Percentiles rank a stretch among this genome's conserved stretches.
phyloP scores from a whole-genome alignment of 2,797 vertebrate genomes.

The Ptychadena robeensis region DNA sequence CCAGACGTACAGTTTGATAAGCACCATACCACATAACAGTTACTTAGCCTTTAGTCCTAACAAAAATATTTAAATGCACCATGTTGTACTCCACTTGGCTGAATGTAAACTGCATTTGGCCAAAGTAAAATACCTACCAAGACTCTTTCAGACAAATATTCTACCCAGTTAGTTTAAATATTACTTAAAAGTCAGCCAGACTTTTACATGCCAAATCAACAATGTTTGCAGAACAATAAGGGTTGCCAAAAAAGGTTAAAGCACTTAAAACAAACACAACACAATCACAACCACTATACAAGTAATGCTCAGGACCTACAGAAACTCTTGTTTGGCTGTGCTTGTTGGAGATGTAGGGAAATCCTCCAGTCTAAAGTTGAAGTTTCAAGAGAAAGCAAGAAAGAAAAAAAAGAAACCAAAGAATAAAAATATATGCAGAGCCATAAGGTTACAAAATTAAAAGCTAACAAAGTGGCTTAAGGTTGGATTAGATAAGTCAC shows the following conservation, averaged over 20 bases:
- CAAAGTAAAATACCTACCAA: constrained; percentile 6
- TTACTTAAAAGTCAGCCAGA: background rate
- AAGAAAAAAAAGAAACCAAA: constrained; percentile 79
- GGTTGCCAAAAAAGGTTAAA: background rate
- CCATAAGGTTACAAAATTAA: constrained; percentile 68
- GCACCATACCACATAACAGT: too few species aligned
- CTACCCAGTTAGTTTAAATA: background rate
- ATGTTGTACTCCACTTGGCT: background rate
- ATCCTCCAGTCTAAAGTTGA: constrained; percentile 96
- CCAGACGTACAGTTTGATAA: too few species aligned
- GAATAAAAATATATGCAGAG: constrained; percentile 73
- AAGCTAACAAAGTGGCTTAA: constrained; percentile 67
- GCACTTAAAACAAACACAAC: constrained; percentile 60
- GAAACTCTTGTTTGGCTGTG: constrained; percentile 99
- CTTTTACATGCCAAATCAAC: constrained; percentile 5
- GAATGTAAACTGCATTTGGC: background rate
- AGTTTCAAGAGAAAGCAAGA: constrained; percentile 77
- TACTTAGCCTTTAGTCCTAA: too few species aligned
- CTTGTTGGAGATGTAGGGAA: constrained; percentile 99
- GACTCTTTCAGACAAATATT: background rate
- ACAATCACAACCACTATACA: constrained; percentile 70
- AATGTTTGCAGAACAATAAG: background rate
- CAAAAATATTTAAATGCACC: too few species aligned
- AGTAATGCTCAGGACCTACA: constrained; percentile 87
- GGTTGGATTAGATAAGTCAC: too few species aligned